Percentiles rank a stretch among this genome's conserved stretches.
These are phyloP conservation scores for Lepidurus couesii DNA, from an alignment of 1,140 invertebrate species.

Conservation along the genomic window DNA sequence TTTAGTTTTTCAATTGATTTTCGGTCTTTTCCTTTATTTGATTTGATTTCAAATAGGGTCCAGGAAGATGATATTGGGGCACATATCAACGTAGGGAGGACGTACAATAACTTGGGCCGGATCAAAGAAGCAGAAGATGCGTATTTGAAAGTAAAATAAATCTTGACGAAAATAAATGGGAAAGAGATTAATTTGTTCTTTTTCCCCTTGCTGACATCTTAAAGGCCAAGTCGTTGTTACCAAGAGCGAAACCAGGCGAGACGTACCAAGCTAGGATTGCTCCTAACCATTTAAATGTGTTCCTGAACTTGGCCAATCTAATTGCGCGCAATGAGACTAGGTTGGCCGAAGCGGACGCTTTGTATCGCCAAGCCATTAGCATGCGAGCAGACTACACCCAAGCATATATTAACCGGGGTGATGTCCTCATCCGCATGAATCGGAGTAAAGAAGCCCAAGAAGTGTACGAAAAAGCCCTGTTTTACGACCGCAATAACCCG, in stretches of 20 bases:
- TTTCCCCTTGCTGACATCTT: neutral
- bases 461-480: conserved; percentile 85
- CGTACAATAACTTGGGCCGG: conserved; percentile 85
- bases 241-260: conserved; percentile 84
- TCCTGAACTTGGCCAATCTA: conserved; percentile 89
- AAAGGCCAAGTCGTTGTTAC: conserved; percentile 77
- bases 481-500: conserved; percentile 90
- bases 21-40: conserved; percentile 32
- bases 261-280: conserved; percentile 92
- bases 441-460: conserved; percentile 88
- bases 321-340: conserved; percentile 88
- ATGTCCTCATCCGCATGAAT: conserved; percentile 91
- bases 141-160: conserved; percentile 62
- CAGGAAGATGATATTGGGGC: conserved; percentile 94
- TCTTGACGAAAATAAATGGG: neutral
- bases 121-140: conserved; percentile 87
- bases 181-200: neutral
- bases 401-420: conserved; percentile 93
- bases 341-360: conserved; percentile 85
- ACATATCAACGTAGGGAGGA: conserved; percentile 92
- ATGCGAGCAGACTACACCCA: conserved; percentile 96
- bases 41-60: conserved; percentile 53
- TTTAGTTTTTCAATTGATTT: neutral
- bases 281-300: conserved; percentile 92
- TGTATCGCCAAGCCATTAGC: conserved; percentile 89